Conservation (phyloP, 2,888 invertebrate genomes). For the Metalampra italica region DNA sequence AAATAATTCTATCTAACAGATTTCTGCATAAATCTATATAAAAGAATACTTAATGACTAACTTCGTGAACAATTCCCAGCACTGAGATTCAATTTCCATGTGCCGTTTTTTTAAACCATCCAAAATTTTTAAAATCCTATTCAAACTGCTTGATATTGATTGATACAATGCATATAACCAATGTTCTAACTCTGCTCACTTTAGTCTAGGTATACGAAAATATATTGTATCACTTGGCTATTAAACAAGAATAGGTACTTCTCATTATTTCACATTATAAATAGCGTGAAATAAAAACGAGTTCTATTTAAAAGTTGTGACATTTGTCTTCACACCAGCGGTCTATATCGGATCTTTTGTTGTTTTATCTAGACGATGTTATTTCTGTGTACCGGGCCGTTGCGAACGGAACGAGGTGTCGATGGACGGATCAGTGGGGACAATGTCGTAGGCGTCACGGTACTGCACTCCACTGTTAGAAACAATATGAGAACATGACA, state of each 20-base stretch:
- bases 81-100: slow-evolving; percentile 9
- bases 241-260: not conserved
- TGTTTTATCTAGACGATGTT: slow-evolving; percentile 40
- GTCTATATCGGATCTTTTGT: slow-evolving; percentile 55
- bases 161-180: no score
- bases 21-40: no score
- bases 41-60: not conserved
- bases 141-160: no score
- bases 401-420: slow-evolving; percentile 40
- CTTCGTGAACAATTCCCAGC: slow-evolving; percentile 9
- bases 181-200: not conserved
- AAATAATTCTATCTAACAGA: not conserved
- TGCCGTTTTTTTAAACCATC: no score
- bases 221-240: not conserved
- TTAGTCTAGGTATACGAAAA: not conserved
- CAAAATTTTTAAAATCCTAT: no score
- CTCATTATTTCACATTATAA: slow-evolving; percentile 3
- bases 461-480: not conserved
- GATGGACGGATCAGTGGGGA: slow-evolving; percentile 51
- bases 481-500: not conserved
- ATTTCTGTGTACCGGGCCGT: slow-evolving; percentile 49
- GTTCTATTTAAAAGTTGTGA: slow-evolving; percentile 45
- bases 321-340: slow-evolving; percentile 47
- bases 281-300: slow-evolving; percentile 25
- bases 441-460: slow-evolving; percentile 32